These are phyloP conservation scores for Aphaenogaster floridana DNA, from an alignment of 1,140 invertebrate species.

Conservation along the genomic window DNA sequence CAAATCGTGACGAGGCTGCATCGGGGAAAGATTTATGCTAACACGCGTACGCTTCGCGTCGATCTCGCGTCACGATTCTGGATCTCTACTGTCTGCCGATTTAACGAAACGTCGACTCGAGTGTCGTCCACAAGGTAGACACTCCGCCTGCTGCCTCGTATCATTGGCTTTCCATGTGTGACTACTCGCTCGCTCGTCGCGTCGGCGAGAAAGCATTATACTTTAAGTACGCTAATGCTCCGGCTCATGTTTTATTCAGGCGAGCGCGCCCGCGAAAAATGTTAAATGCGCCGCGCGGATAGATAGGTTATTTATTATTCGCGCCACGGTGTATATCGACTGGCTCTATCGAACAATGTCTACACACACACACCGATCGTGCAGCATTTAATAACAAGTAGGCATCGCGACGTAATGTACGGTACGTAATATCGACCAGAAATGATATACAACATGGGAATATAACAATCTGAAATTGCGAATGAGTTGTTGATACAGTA, in stretches of 20 bases:
- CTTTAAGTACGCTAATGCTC: constrained; percentile 62
- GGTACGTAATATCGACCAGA: neutral
- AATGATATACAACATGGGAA: neutral
- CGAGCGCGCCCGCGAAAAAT: constrained; percentile 53
- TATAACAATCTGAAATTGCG: neutral
- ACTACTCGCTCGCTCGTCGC: constrained; percentile 52
- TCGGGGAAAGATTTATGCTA: constrained; percentile 46
- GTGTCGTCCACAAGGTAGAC: constrained; percentile 1
- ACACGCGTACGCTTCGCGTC: constrained; percentile 50
- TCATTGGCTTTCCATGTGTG: constrained; percentile 54
- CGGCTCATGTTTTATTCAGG: constrained; percentile 61
- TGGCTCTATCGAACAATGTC: constrained; percentile 60
- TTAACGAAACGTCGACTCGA: constrained; percentile 20
- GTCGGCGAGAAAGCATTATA: constrained; percentile 64
- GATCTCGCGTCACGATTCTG: constrained; percentile 44
- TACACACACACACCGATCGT: constrained; percentile 58
- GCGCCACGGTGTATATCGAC: constrained; percentile 53
- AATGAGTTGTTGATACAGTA: neutral
- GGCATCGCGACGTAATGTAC: constrained; percentile 1
- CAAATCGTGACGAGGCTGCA: constrained; percentile 8
- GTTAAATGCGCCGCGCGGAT: constrained; percentile 60
- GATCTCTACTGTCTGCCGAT: constrained; percentile 40
- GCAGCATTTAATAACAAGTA: constrained; percentile 56
- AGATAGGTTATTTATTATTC: constrained; percentile 64
- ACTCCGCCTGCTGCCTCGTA: constrained; percentile 37